These are phyloP conservation scores for Latrodectus geometricus DNA, from an alignment of 1,140 invertebrate species.

Conservation along the genomic window DNA sequence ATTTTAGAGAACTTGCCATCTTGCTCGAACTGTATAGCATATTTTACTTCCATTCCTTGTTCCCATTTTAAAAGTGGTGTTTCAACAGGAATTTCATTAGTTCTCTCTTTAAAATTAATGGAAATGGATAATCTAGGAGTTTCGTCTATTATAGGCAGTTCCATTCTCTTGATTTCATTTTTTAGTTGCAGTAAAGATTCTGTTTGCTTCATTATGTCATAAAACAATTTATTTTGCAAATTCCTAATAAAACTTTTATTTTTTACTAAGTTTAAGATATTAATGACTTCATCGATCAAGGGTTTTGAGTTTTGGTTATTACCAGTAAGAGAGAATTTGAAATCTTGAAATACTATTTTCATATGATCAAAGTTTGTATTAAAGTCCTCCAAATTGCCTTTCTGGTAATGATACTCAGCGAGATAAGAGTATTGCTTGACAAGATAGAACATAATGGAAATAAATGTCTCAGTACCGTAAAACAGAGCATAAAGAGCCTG, in stretches of 20 bases:
- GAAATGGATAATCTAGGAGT: neutral
- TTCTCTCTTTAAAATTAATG: neutral
- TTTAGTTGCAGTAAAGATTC: neutral
- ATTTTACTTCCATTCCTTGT: neutral
- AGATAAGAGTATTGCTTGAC: neutral
- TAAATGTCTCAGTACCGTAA: neutral
- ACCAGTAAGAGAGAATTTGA: neutral
- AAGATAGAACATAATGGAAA: neutral
- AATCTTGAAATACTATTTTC: neutral
- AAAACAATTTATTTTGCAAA: neutral
- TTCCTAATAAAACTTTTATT: neutral
- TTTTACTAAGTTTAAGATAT: neutral
- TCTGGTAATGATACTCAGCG: neutral
- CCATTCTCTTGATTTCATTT: neutral
- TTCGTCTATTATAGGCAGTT: neutral
- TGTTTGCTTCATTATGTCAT: neutral
- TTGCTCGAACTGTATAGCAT: neutral
- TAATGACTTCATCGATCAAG: neutral
- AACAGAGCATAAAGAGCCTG: neutral
- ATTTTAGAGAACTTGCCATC: neutral
- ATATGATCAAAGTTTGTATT: neutral
- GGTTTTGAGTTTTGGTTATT: neutral
- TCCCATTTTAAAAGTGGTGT: neutral
- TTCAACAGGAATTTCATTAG: neutral
- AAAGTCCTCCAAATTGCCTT: neutral